phyloP scores from a whole-genome alignment of 2,888 invertebrate species.

The Nomada ferruginata region DNA sequence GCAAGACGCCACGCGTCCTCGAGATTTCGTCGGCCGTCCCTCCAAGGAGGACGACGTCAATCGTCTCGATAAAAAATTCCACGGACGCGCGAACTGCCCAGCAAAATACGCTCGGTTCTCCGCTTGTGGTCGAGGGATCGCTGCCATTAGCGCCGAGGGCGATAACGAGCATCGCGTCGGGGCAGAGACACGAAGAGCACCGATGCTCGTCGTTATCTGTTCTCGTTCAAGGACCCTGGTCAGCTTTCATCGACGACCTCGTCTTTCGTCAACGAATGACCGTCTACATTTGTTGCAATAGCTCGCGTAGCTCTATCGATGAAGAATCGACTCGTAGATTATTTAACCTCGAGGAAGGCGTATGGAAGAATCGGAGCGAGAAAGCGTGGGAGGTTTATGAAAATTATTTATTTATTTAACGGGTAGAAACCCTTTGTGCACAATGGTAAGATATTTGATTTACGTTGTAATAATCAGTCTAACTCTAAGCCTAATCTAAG shows the following conservation, averaged over 20 bases:
- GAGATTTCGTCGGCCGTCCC: not conserved
- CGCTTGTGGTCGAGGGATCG: not conserved
- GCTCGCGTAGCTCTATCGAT: constrained; percentile 39
- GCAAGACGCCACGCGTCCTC: not conserved
- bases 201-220: constrained; percentile 40
- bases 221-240: constrained; percentile 76
- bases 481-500: too few relatives aligned
- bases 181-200: constrained; percentile 31
- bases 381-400: not conserved
- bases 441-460: too few relatives aligned
- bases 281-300: constrained; percentile 45
- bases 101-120: constrained; percentile 16
- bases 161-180: constrained; percentile 33
- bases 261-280: constrained; percentile 71
- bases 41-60: not conserved
- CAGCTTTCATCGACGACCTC: constrained; percentile 80
- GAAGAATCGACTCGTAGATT: not conserved
- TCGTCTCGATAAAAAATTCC: constrained; percentile 35
- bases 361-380: not conserved
- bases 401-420: not conserved
- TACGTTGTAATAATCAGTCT: too few relatives aligned
- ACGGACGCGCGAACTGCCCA: constrained; percentile 5
- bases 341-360: not conserved
- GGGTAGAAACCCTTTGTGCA: too few relatives aligned
- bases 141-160: constrained; percentile 13